These are phyloP conservation scores for Botrylloides violaceus DNA, from an alignment of 23 tunicate genomes.

Conservation along the genomic window DNA sequence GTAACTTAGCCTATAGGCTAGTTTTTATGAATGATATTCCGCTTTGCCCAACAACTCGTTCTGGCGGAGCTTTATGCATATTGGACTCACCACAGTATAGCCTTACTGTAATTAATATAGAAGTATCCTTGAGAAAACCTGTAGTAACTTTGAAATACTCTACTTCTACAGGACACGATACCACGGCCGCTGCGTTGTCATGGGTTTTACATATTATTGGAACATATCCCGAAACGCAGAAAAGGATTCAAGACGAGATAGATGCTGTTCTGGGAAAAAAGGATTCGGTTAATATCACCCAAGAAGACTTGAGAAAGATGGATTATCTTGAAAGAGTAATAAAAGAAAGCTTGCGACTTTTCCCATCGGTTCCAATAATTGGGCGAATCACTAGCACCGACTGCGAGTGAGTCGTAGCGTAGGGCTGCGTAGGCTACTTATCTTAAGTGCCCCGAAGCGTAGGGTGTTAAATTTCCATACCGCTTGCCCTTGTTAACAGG, in stretches of 20 bases:
- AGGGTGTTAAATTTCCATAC: too few species aligned
- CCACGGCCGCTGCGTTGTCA: constrained; percentile 96
- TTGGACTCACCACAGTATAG: too few species aligned
- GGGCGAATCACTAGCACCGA: constrained; percentile 68
- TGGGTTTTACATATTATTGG: constrained; percentile 86
- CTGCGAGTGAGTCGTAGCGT: constrained; percentile 38
- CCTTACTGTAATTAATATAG: too few species aligned
- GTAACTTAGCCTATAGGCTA: too few species aligned
- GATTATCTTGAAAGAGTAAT: constrained; percentile 74
- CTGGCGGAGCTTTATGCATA: too few species aligned
- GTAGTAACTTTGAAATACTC: too few species aligned
- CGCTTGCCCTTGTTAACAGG: constrained; percentile 10
- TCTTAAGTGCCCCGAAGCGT: too few species aligned
- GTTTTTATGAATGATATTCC: too few species aligned
- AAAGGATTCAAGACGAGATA: constrained; percentile 63
- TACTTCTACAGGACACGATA: constrained; percentile 69
- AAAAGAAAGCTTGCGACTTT: constrained; percentile 76
- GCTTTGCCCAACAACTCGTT: too few species aligned
- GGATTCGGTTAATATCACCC: constrained; percentile 1
- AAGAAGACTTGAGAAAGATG: constrained; percentile 62
- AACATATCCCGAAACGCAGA: constrained; percentile 59
- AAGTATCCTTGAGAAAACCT: too few species aligned
- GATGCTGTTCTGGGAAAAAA: constrained; percentile 60
- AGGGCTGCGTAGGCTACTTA: too few species aligned
- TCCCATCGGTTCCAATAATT: constrained; percentile 87